Evolutionary conservation across 2,113 vertebrate species (phyloP).

Genomic region (Mobula birostris): DNA sequence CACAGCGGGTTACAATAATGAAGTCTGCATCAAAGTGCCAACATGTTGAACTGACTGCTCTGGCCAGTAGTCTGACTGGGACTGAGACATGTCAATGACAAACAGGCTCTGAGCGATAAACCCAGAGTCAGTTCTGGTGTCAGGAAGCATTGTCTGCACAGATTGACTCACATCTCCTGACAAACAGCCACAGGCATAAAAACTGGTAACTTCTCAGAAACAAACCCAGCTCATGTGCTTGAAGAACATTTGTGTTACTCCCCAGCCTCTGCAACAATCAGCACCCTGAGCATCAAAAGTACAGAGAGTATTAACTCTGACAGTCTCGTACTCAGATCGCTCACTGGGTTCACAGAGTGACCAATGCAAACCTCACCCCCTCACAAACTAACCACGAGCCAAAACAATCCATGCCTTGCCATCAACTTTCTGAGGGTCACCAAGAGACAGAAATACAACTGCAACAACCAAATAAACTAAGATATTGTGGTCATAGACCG

Average conservation of each 20-base stretch:
- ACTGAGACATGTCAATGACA: not conserved
- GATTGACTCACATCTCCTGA: not conserved
- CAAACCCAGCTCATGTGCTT: not conserved
- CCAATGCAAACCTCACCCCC: not conserved
- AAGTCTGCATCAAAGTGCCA: not conserved
- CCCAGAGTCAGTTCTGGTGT: not conserved
- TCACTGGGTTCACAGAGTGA: not conserved
- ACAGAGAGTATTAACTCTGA: not conserved
- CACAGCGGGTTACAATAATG: not conserved
- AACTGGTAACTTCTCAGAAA: not conserved
- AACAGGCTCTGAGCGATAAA: not conserved
- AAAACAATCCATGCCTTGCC: not conserved
- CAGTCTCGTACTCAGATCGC: not conserved
- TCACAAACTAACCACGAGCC: not conserved
- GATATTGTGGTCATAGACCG: too few species aligned
- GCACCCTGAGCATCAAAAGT: not conserved
- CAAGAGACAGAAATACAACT: not conserved
- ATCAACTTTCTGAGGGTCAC: too few species aligned
- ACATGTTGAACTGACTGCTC: not conserved
- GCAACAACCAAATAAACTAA: too few species aligned
- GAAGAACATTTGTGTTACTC: not conserved
- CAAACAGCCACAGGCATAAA: constrained; percentile 9
- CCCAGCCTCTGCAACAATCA: not conserved
- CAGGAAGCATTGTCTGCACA: not conserved
- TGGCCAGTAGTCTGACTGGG: not conserved